Conservation (phyloP, 2,113 vertebrate genomes). For the Oostethus manadensis region DNA sequence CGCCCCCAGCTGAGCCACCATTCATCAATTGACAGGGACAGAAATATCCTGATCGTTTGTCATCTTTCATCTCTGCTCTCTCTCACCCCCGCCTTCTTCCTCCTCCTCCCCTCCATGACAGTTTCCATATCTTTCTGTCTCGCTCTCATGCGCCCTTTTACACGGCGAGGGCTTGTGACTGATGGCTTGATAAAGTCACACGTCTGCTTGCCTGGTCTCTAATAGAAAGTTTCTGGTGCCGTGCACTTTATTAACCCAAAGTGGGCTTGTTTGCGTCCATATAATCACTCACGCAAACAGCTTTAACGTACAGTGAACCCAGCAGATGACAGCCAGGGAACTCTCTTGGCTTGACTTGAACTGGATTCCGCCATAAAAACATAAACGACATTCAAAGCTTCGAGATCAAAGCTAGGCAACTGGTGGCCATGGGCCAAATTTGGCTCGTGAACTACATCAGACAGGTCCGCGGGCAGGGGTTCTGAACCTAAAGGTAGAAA, state of each 20-base stretch:
- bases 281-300: constrained; percentile 21
- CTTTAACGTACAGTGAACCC: constrained; percentile 35
- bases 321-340: constrained; percentile 27
- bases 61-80: constrained; percentile 50
- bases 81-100: constrained; percentile 9
- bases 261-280: constrained; percentile 14
- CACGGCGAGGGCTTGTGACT: constrained; percentile 26
- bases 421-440: too few species aligned
- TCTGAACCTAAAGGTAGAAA: too few species aligned
- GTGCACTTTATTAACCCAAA: constrained; percentile 53
- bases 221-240: constrained; percentile 54
- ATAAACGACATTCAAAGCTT: too few species aligned
- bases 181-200: constrained; percentile 60
- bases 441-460: too few species aligned
- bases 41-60: constrained; percentile 68
- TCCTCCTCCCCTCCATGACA: constrained; percentile 28
- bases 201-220: constrained; percentile 43
- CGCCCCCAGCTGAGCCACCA: constrained; percentile 42
- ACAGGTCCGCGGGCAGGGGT: too few species aligned
- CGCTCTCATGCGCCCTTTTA: constrained; percentile 16
- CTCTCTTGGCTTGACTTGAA: too few species aligned
- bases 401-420: too few species aligned
- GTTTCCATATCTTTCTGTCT: constrained; percentile 45
- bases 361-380: too few species aligned
- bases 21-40: constrained; percentile 48